A percentile compares a stretch with the other conserved stretches of the same genome.
phyloP scores from a whole-genome alignment of 2,797 vertebrate species.

The Catostomus latipinnis region DNA sequence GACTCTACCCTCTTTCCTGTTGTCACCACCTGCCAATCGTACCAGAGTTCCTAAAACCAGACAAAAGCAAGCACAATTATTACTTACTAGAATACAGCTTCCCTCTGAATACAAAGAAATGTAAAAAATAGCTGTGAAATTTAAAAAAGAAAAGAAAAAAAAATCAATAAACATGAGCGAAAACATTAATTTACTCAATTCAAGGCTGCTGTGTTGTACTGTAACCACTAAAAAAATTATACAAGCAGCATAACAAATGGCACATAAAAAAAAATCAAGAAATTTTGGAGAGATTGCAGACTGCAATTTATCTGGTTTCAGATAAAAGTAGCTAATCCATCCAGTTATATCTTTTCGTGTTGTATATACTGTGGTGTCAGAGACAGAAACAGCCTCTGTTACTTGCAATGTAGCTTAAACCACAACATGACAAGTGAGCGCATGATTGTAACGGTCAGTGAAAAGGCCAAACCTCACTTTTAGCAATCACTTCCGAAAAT shows the following conservation, averaged over 20 bases:
- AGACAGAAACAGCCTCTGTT: not conserved
- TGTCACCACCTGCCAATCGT: constrained; percentile 83
- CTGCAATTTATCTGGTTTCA: not conserved
- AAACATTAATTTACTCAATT: too few relatives aligned
- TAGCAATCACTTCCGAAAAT: too few relatives aligned
- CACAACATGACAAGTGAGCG: not conserved
- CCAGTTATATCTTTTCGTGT: too few relatives aligned
- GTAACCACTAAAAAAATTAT: not conserved
- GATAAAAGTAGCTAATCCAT: not conserved
- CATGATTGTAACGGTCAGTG: not conserved
- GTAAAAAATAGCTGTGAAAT: not conserved
- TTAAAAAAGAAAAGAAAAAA: too few relatives aligned
- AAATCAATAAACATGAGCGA: too few relatives aligned
- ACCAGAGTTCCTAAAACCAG: constrained; percentile 77
- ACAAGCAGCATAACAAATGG: not conserved
- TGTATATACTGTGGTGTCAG: not conserved
- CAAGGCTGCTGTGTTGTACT: not conserved
- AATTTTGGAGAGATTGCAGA: not conserved
- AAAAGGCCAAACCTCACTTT: not conserved
- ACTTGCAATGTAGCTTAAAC: not conserved
- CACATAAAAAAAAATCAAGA: too few relatives aligned
- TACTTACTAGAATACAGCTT: not conserved
- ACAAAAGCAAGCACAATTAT: not conserved
- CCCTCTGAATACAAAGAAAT: not conserved
- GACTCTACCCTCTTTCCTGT: constrained; percentile 85